These are phyloP conservation scores for Dioctria rufipes DNA, from an alignment of 2,888 invertebrate genomes.

Conservation along the genomic window DNA sequence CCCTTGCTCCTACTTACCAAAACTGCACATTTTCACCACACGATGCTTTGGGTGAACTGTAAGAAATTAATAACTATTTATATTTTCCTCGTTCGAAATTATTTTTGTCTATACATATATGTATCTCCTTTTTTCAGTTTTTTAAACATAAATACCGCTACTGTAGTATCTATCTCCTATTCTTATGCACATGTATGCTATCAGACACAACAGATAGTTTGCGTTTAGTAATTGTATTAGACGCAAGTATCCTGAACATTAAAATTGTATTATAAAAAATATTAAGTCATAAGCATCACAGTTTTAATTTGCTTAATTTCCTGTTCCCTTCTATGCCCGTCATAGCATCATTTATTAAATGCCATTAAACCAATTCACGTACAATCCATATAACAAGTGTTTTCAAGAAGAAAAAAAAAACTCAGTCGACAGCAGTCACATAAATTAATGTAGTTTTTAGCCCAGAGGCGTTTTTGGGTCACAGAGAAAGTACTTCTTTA, in stretches of 20 bases:
- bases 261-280: too few relatives aligned
- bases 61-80: too few relatives aligned
- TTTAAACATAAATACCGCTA: not conserved
- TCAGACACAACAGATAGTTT: not conserved
- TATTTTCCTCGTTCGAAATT: too few relatives aligned
- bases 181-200: not conserved
- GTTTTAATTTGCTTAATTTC: not conserved
- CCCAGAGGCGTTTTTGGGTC: slow-evolving; percentile 25
- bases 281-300: not conserved
- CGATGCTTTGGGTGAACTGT: too few relatives aligned
- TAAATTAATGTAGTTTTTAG: slow-evolving; percentile 33
- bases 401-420: not conserved
- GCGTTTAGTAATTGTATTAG: too few relatives aligned
- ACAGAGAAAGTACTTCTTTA: slow-evolving; percentile 38
- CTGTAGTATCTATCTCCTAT: not conserved
- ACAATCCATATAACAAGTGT: slow-evolving; percentile 19
- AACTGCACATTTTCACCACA: too few relatives aligned
- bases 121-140: not conserved
- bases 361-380: slow-evolving; percentile 18
- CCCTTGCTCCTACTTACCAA: too few relatives aligned
- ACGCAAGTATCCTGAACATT: too few relatives aligned
- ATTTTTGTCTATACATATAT: not conserved
- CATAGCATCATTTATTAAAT: not conserved
- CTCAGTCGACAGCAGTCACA: slow-evolving; percentile 4
- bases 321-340: slow-evolving; percentile 7